These are phyloP conservation scores for Pseudochromis fuscus DNA, from an alignment of 2,797 vertebrate genomes.

Conservation along the genomic window DNA sequence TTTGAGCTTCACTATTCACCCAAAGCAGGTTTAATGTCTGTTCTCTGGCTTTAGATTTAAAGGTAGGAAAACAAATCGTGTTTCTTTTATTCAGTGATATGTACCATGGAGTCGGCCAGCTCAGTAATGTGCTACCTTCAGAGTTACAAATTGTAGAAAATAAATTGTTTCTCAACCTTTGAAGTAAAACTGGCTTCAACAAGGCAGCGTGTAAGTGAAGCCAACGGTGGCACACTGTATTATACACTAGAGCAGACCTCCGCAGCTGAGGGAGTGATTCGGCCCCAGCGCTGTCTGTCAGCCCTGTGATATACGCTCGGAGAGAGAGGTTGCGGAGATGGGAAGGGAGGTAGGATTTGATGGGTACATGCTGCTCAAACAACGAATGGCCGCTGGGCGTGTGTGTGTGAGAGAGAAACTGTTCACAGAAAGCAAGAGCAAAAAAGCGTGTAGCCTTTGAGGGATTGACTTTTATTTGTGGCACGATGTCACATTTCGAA, in stretches of 20 bases:
- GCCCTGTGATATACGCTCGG: constrained; percentile 63
- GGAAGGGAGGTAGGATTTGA: constrained; percentile 69
- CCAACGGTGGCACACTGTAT: constrained; percentile 56
- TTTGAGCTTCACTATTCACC: constrained; percentile 10
- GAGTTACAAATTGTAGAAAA: constrained; percentile 48
- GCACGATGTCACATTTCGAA: constrained; percentile 70
- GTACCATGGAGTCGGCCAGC: constrained; percentile 25
- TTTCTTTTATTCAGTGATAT: constrained; percentile 1
- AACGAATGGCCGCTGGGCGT: constrained; percentile 63
- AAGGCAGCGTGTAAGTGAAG: constrained; percentile 35
- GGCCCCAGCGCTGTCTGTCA: constrained; percentile 73
- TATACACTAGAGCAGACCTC: constrained; percentile 70
- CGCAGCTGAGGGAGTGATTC: constrained; percentile 65
- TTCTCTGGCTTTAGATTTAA: constrained; percentile 31
- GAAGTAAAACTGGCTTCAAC: constrained; percentile 40
- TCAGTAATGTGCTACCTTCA: constrained; percentile 37
- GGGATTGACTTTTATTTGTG: constrained; percentile 76
- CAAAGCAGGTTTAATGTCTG: constrained; percentile 5
- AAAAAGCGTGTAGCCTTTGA: constrained; percentile 61
- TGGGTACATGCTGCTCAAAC: constrained; percentile 78
- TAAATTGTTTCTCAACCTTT: constrained; percentile 61
- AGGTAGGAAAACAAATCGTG: constrained; percentile 45
- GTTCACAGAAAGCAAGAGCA: constrained; percentile 25
- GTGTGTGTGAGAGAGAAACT: not conserved
- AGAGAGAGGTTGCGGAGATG: constrained; percentile 54